Evolutionary conservation across 2,888 invertebrate species (phyloP), one percentile per base, ranked within the genome.

Genomic region (Pterostichus niger): DNA sequence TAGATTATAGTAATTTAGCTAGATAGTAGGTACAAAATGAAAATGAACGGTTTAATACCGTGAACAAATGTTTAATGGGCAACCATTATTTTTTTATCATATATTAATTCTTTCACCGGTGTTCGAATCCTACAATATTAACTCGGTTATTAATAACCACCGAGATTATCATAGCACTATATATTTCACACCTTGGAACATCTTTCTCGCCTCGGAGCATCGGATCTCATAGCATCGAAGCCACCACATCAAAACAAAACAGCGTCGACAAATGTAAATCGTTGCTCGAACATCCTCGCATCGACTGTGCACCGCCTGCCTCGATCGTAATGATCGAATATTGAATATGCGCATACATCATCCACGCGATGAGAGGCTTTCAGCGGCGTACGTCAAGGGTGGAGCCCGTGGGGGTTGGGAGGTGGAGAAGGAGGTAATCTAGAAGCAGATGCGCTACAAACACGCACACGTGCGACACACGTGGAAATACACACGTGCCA

Each of bases 321-420:
- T 35, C 6, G 64, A 35, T 40, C 56, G 4, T 80, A 80, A 80
- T 68, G 68, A 80, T 68, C 80, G 80, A 80, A 80, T 80, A 80
- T 80, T 80, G 80, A 80, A 80, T 80, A 80, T 80, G 68, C 64
- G 64, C 80, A 80, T 80, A 80, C 80, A 80, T 80, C 80, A 80
- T 77, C 79, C 40, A 13, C 13, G 35, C 44, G 56, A 71, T 71
- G 46, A 71, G 68, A 71, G 15, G 68, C 68, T 71, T 71, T 71
- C 68, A 71, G 68, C 24, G 68, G 61, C 33, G 61, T 33, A 33
- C 33, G 61, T 61, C n/a, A 44, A 15, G 35, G 40, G n/a, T 40
- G 11, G 59, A 11, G 59, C 31, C 9, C 9, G 49, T n/a, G 68
- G 44, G 68, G 64, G 64, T 24, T 13, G 40, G 10, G 64, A n/a